Conservation (phyloP, 2,888 invertebrate species). For the Drosophila maculinotata region DNA sequence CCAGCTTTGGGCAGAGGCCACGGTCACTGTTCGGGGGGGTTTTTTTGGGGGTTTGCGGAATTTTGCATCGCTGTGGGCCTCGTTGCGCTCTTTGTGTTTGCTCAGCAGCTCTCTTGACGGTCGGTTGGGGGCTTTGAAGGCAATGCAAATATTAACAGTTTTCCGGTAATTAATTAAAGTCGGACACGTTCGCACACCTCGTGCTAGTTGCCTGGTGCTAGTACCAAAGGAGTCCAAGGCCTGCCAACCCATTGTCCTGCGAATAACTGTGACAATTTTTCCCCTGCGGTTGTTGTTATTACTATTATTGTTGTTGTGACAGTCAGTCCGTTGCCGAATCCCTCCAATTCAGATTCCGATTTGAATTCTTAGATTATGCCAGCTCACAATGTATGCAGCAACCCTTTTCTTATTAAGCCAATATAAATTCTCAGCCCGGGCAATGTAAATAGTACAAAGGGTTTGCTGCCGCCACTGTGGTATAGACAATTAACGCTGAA, state of each 20-base stretch:
- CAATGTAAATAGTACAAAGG: conserved; percentile 17
- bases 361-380: not conserved
- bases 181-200: conserved; percentile 53
- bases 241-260: conserved; percentile 6
- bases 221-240: conserved; percentile 21
- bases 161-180: conserved; percentile 78
- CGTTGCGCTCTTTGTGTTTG: conserved; percentile 57
- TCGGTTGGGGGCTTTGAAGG: conserved; percentile 43
- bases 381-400: not conserved
- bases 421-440: conserved; percentile 11
- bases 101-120: conserved; percentile 30
- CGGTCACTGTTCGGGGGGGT: not conserved
- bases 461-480: too few relatives aligned
- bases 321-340: conserved; percentile 10
- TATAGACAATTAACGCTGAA: conserved; percentile 17
- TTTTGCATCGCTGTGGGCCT: conserved; percentile 12
- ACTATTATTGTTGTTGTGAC: not conserved
- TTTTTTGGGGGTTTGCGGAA: not conserved
- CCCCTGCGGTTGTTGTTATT: not conserved
- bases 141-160: conserved; percentile 77
- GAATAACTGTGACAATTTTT: not conserved
- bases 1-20: conserved; percentile 20
- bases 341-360: not conserved
- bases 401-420: not conserved
- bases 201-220: not conserved